These are phyloP conservation scores for Drosophila nannoptera DNA, from an alignment of 1,140 invertebrate species.

Conservation along the genomic window DNA sequence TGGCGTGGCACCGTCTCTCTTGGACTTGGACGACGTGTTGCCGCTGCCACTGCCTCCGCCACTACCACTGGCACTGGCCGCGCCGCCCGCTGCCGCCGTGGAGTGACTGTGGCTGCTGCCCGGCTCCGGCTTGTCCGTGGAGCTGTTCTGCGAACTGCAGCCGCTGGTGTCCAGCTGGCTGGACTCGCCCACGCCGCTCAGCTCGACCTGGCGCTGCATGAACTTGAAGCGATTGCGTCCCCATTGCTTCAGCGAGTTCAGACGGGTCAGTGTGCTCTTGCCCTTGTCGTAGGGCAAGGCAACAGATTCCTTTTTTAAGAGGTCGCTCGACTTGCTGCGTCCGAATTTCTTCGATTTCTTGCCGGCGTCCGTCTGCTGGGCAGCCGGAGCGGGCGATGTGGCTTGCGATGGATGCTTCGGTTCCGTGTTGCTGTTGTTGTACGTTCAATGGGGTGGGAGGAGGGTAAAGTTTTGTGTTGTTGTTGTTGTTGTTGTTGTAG, in stretches of 20 bases:
- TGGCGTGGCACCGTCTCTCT: constrained; percentile 21
- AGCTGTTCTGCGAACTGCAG: constrained; percentile 77
- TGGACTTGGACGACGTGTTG: constrained; percentile 1
- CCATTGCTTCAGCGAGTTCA: constrained; percentile 90
- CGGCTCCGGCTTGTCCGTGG: constrained; percentile 60
- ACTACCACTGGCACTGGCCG: background rate
- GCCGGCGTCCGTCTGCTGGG: constrained; percentile 25
- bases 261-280: constrained; percentile 83
- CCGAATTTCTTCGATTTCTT: constrained; percentile 78
- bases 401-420: constrained; percentile 59
- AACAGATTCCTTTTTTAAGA: constrained; percentile 81
- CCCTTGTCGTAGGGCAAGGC: constrained; percentile 81
- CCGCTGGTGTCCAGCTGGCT: constrained; percentile 77
- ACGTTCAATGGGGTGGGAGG: constrained; percentile 17
- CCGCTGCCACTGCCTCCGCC: no score
- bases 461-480: constrained; percentile 13
- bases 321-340: constrained; percentile 85
- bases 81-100: constrained; percentile 9
- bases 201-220: constrained; percentile 82
- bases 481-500: constrained; percentile 40
- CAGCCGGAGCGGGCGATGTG: constrained; percentile 47
- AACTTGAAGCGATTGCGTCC: constrained; percentile 87
- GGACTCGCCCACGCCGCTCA: constrained; percentile 35
- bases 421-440: constrained; percentile 55
- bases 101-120: constrained; percentile 19